These are phyloP conservation scores for Bombylius major DNA, from an alignment of 2,888 invertebrate genomes.

Conservation along the genomic window DNA sequence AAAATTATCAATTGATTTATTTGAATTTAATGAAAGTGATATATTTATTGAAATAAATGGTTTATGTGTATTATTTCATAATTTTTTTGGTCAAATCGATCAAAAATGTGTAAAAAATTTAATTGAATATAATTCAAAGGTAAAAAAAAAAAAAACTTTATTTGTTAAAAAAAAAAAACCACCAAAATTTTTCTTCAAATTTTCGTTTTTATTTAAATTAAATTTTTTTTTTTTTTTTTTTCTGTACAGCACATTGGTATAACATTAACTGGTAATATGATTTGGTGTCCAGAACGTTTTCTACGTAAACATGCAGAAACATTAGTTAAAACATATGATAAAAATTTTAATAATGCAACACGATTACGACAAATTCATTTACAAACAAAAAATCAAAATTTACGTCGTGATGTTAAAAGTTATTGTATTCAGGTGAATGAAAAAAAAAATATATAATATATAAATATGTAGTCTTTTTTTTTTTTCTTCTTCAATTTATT, in stretches of 20 bases:
- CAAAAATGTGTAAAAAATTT: conserved; percentile 61
- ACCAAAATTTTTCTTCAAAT: neutral
- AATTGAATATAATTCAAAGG: conserved; percentile 65
- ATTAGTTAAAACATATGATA: conserved; percentile 39
- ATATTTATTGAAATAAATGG: conserved; percentile 52
- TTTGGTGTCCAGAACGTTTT: conserved; percentile 81
- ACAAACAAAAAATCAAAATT: conserved; percentile 42
- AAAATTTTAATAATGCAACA: conserved; percentile 28
- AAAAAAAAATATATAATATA: no score
- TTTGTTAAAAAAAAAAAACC: neutral
- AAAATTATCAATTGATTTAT: conserved; percentile 48
- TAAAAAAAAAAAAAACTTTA: conserved; percentile 21
- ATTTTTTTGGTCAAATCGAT: conserved; percentile 64
- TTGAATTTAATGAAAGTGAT: conserved; percentile 47
- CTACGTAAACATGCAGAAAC: conserved; percentile 50
- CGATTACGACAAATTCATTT: conserved; percentile 46
- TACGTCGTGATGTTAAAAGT: conserved; percentile 49
- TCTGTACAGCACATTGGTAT: conserved; percentile 56
- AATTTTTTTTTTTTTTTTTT: conserved; percentile 11
- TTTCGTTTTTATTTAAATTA: neutral
- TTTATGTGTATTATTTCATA: conserved; percentile 52
- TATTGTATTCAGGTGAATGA: conserved; percentile 18
- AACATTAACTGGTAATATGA: conserved; percentile 61
- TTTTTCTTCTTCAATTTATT: no score
- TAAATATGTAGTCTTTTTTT: no score